Conservation (phyloP, 1,140 invertebrate genomes). For the Bombus sylvicola region DNA sequence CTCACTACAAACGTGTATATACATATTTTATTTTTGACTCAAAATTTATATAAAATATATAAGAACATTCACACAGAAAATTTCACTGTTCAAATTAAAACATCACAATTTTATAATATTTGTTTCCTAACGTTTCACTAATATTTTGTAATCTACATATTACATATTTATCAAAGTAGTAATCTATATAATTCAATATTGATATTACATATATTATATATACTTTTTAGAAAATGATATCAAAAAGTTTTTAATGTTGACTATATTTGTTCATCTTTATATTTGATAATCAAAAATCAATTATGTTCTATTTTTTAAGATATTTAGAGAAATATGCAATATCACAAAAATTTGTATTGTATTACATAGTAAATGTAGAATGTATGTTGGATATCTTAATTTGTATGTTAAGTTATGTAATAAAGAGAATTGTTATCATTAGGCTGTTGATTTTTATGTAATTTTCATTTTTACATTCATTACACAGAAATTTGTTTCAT, state of each 20-base stretch:
- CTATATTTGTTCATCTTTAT: background rate
- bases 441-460: too few relatives aligned
- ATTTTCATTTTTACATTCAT: too few relatives aligned
- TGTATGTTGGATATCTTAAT: conserved; percentile 2
- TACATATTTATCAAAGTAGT: background rate
- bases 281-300: background rate
- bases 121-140: background rate
- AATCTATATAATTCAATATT: background rate
- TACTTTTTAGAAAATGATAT: background rate
- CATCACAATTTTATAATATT: background rate
- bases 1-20: background rate
- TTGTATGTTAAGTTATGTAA: conserved; percentile 20
- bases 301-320: background rate
- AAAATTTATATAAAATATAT: background rate
- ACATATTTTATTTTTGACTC: conserved; percentile 19
- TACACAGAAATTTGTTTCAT: too few relatives aligned
- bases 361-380: background rate
- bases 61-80: background rate
- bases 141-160: background rate
- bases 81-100: background rate
- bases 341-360: conserved; percentile 1
- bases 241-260: background rate
- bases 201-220: background rate
- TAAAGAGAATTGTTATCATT: conserved; percentile 35
- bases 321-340: background rate